Conservation (phyloP, 2,113 vertebrate genomes). For the Oreotrochilus melanogaster region DNA sequence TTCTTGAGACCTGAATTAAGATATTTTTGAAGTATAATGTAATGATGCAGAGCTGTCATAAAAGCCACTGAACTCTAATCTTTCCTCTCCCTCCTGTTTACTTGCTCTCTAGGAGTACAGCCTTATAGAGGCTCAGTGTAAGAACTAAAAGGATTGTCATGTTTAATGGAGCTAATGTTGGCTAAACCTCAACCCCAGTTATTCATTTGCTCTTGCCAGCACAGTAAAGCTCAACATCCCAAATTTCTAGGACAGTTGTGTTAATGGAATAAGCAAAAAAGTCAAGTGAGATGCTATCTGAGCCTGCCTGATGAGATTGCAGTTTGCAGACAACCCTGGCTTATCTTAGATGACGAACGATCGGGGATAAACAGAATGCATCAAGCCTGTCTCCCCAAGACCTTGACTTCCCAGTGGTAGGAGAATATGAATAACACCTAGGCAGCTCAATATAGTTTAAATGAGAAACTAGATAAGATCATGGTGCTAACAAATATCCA, state of each 20-base stretch:
- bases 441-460: conserved; percentile 62
- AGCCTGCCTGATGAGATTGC: conserved; percentile 69
- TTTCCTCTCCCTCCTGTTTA: background rate
- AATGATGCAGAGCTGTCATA: background rate
- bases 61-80: background rate
- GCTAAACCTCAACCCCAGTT: conserved; percentile 32
- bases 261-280: conserved; percentile 74
- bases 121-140: conserved; percentile 35
- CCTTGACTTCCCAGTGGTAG: conserved; percentile 60
- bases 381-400: conserved; percentile 55
- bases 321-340: conserved; percentile 68
- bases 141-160: conserved; percentile 56
- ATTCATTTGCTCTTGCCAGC: conserved; percentile 43
- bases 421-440: conserved; percentile 48
- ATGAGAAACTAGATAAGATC: conserved; percentile 60
- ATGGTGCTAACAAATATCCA: conserved; percentile 33
- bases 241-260: conserved; percentile 32
- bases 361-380: conserved; percentile 56
- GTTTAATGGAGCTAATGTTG: conserved; percentile 69
- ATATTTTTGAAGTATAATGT: conserved; percentile 14
- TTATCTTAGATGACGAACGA: conserved; percentile 78
- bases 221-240: conserved; percentile 38
- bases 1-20: background rate
- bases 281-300: conserved; percentile 75
- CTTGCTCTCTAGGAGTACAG: conserved; percentile 21